phyloP scores from a whole-genome alignment of 2,797 vertebrate species.

The Delichon dasypus region DNA sequence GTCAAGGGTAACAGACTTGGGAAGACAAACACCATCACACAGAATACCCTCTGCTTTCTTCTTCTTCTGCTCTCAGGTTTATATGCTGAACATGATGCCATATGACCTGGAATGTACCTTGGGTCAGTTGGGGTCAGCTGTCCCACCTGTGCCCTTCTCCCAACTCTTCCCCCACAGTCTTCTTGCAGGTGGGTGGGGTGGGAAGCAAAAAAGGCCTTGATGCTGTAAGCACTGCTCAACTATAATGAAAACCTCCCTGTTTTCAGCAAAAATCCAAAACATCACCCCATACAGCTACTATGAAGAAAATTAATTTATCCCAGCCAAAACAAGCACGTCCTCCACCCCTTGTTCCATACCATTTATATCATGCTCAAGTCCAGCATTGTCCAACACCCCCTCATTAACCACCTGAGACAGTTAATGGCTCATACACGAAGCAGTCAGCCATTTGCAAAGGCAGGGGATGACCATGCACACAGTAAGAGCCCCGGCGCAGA shows the following conservation, averaged over 20 bases:
- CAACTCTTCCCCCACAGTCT: background rate
- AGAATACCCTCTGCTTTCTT: background rate
- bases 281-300: background rate
- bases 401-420: background rate
- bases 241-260: background rate
- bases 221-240: background rate
- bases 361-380: background rate
- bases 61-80: background rate
- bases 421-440: background rate
- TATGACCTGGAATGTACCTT: background rate
- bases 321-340: accelerated
- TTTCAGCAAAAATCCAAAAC: background rate
- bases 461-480: background rate
- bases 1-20: background rate
- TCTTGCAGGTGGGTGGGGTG: accelerated
- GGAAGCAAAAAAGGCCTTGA: background rate
- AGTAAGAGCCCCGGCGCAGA: background rate
- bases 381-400: background rate
- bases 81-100: background rate
- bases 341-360: background rate
- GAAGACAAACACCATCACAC: background rate
- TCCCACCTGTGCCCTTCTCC: accelerated
- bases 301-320: background rate
- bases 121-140: background rate
- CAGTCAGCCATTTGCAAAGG: background rate